A percentile compares a stretch with the other conserved stretches of the same genome.
phyloP scores from a whole-genome alignment of 2,797 vertebrate species.

The Decapterus maruadsi region DNA sequence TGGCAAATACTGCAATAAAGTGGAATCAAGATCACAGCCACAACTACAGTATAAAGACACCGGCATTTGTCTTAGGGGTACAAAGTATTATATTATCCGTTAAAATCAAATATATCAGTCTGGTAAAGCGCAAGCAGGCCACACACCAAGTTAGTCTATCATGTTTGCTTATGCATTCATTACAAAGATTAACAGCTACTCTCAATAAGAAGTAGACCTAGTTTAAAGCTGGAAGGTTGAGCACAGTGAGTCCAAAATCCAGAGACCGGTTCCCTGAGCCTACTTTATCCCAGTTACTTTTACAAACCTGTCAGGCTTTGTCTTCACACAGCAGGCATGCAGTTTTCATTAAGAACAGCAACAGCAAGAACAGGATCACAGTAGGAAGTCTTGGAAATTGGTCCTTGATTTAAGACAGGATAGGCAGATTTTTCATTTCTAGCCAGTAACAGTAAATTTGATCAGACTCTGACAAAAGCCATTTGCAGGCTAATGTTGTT shows the following conservation, averaged over 20 bases:
- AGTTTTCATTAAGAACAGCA: background rate
- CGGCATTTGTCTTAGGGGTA: background rate
- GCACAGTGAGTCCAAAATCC: background rate
- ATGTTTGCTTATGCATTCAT: background rate
- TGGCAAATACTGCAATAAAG: conserved; percentile 20
- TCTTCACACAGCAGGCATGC: background rate
- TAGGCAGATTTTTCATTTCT: background rate
- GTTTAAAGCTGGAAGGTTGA: background rate
- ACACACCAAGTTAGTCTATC: background rate
- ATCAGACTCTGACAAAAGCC: background rate
- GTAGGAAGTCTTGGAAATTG: background rate
- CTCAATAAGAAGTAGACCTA: background rate
- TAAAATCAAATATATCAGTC: background rate
- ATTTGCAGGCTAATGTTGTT: too few species aligned
- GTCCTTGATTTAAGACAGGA: background rate
- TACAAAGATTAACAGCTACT: too few species aligned
- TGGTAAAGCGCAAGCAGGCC: background rate
- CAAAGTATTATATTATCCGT: background rate
- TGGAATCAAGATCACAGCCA: conserved; percentile 8
- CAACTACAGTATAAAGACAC: background rate
- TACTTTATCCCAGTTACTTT: too few species aligned
- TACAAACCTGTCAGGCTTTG: background rate
- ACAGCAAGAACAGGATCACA: background rate
- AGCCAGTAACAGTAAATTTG: background rate
- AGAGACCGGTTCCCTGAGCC: background rate